Conservation (phyloP, 2,797 vertebrate species). For the Furcifer pardalis region DNA sequence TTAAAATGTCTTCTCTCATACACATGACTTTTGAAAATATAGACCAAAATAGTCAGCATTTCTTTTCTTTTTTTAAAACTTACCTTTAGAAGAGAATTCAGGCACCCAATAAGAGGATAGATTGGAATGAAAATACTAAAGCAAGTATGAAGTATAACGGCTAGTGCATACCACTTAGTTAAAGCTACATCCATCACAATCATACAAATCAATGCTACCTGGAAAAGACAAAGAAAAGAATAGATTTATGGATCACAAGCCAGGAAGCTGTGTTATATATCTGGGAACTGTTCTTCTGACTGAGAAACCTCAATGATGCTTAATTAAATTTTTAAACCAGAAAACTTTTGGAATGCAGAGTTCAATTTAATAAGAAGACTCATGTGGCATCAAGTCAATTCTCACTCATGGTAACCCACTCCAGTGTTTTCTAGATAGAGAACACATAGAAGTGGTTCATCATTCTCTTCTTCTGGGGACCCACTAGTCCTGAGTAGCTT, state of each 20-base stretch:
- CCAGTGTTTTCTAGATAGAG: too few relatives aligned
- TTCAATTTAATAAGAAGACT: too few relatives aligned
- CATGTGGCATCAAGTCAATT: too few relatives aligned
- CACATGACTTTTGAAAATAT: not conserved
- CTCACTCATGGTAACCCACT: too few relatives aligned
- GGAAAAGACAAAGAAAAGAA: constrained; percentile 22
- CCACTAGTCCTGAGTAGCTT: too few relatives aligned
- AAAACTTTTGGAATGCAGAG: not conserved
- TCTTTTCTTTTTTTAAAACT: not conserved
- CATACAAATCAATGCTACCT: constrained; percentile 76
- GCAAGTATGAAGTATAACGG: constrained; percentile 70
- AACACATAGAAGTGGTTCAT: too few relatives aligned
- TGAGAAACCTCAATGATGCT: not conserved
- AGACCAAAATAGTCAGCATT: not conserved
- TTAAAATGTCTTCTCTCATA: not conserved
- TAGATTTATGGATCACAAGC: not conserved
- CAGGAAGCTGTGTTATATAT: not conserved
- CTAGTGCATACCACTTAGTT: constrained; percentile 64
- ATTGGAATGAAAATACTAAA: constrained; percentile 78
- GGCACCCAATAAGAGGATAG: constrained; percentile 79
- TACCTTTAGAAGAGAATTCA: constrained; percentile 81
- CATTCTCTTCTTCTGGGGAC: too few relatives aligned
- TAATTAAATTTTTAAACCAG: not conserved
- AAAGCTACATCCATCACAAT: constrained; percentile 75
- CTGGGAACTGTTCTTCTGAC: not conserved